Evolutionary conservation across 2,797 vertebrate genomes (phyloP).

Genomic region (Danionella dracula): DNA sequence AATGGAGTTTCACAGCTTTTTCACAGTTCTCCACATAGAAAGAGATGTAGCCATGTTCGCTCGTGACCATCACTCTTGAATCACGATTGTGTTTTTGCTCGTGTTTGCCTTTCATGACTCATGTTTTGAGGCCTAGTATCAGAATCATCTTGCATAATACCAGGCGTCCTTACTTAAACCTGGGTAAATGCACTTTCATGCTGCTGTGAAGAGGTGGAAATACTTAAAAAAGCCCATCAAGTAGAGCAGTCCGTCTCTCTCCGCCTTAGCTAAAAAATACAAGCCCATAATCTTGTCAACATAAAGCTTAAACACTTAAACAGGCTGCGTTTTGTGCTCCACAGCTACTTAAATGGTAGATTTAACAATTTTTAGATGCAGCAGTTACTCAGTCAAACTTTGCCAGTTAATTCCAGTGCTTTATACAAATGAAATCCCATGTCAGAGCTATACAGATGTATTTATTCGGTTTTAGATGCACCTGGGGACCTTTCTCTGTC

Average conservation of each 20-base stretch:
- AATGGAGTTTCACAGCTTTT: background rate
- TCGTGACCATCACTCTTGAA: background rate
- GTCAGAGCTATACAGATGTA: background rate
- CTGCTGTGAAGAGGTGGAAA: conserved; percentile 31
- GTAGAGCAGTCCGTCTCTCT: too few relatives aligned
- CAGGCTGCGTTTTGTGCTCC: too few relatives aligned
- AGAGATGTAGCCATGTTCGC: background rate
- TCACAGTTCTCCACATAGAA: background rate
- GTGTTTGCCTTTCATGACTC: background rate
- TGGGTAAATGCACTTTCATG: conserved; percentile 34
- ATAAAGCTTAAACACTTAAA: too few relatives aligned
- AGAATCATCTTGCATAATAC: background rate
- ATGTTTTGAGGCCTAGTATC: background rate
- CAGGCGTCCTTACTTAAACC: too few relatives aligned
- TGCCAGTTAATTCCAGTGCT: background rate
- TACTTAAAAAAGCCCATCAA: too few relatives aligned
- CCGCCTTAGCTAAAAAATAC: too few relatives aligned
- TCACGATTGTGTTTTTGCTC: background rate
- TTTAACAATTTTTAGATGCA: too few relatives aligned
- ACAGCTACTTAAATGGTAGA: too few relatives aligned
- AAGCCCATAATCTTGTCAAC: too few relatives aligned
- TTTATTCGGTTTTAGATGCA: background rate
- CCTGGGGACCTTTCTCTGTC: background rate
- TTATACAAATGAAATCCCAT: background rate
- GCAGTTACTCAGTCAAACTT: too few relatives aligned